A percentile compares a stretch with the other conserved stretches of the same genome.
phyloP scores from a whole-genome alignment of 2,113 vertebrate species.

The Ibidorhyncha struthersii region DNA sequence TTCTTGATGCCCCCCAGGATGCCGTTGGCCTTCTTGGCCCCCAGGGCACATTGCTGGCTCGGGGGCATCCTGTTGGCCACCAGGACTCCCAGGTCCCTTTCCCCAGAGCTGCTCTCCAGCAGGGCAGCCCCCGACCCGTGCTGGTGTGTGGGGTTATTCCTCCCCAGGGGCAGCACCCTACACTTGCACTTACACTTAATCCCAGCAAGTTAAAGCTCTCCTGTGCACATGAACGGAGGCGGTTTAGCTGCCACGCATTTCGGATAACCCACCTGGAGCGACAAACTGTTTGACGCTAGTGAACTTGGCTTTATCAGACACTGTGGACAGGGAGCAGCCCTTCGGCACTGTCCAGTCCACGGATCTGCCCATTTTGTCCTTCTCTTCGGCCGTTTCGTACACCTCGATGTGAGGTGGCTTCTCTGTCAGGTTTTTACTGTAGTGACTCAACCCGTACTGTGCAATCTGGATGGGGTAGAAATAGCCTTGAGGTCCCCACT shows the following conservation, averaged over 20 bases:
- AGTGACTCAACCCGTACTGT: slow-evolving; percentile 98
- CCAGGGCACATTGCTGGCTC: too few species aligned
- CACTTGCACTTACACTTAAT: not conserved
- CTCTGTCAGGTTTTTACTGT: slow-evolving; percentile 98
- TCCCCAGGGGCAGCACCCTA: too few species aligned
- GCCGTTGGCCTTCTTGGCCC: too few species aligned
- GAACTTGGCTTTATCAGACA: slow-evolving; percentile 82
- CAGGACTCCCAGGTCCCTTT: too few species aligned
- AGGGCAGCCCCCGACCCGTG: too few species aligned
- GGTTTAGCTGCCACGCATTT: not conserved
- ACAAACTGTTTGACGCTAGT: slow-evolving; percentile 88
- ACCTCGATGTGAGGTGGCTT: slow-evolving; percentile 87
- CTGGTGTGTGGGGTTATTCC: too few species aligned
- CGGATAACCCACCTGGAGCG: slow-evolving; percentile 81
- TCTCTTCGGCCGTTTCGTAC: slow-evolving; percentile 88
- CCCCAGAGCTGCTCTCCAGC: too few species aligned
- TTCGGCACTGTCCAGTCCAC: slow-evolving; percentile 84
- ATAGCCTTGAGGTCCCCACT: slow-evolving; percentile 98
- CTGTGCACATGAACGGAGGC: not conserved
- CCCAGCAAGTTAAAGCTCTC: not conserved
- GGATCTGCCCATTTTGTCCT: slow-evolving; percentile 59
- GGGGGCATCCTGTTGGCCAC: too few species aligned
- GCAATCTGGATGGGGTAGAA: slow-evolving; percentile 99
- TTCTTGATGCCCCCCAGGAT: too few species aligned
- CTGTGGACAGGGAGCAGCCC: slow-evolving; percentile 82